These are phyloP conservation scores for Ramazzottius varieornatus DNA, from an alignment of 2,888 invertebrate species.

Conservation along the genomic window DNA sequence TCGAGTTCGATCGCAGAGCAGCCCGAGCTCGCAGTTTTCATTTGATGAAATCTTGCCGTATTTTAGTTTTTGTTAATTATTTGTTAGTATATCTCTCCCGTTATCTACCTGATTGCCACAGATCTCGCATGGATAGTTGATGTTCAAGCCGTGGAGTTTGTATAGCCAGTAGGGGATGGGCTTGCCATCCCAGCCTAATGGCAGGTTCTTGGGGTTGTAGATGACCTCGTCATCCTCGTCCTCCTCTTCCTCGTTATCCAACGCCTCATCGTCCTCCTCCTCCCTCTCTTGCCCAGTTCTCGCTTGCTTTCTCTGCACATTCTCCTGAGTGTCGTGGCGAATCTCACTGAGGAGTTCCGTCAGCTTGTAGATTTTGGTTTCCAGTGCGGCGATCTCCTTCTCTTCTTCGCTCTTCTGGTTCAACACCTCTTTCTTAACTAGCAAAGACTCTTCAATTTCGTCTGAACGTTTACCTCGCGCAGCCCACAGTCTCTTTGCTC, in stretches of 20 bases:
- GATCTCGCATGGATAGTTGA: conserved; percentile 95
- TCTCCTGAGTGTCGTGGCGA: conserved; percentile 72
- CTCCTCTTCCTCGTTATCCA: conserved; percentile 44
- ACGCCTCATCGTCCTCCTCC: conserved; percentile 55
- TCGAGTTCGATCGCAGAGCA: too few relatives aligned
- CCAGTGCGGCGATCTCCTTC: conserved; percentile 58
- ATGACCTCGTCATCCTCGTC: conserved; percentile 71
- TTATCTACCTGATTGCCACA: conserved; percentile 69
- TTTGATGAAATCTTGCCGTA: too few relatives aligned
- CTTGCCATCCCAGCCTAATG: conserved; percentile 95
- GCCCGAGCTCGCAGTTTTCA: too few relatives aligned
- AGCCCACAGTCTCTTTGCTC: conserved; percentile 77
- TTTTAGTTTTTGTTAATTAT: too few relatives aligned
- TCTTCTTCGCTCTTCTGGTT: conserved; percentile 25
- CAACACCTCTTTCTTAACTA: conserved; percentile 58
- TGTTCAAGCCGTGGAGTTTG: conserved; percentile 90
- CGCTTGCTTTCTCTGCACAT: conserved; percentile 91
- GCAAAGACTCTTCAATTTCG: conserved; percentile 61
- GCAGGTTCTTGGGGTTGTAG: conserved; percentile 96
- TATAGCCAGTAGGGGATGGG: conserved; percentile 83
- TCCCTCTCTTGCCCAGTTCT: conserved; percentile 73
- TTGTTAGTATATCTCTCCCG: too few relatives aligned
- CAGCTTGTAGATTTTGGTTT: conserved; percentile 65
- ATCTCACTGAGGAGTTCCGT: conserved; percentile 56
- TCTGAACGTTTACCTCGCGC: conserved; percentile 64